Percentiles rank a stretch among this genome's conserved stretches.
Conservation (phyloP, 2,888 invertebrate species). For the Criorhina ranunculi region DNA sequence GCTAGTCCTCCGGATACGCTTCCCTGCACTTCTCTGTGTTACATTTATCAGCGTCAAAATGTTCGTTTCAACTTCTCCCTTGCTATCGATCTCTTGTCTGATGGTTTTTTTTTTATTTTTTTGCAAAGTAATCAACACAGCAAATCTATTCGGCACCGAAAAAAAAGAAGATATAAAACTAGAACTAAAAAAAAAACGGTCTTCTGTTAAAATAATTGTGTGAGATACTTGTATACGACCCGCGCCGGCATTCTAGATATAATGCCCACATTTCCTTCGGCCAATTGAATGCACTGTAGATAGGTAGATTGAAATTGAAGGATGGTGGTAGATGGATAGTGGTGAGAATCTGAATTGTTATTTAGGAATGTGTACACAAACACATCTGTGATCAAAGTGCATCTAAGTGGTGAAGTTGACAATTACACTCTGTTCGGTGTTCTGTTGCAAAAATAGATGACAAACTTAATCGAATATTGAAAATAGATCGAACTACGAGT, state of each 20-base stretch:
- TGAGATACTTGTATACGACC: conserved; percentile 49
- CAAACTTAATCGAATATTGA: conserved; percentile 67
- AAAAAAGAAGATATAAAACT: conserved; percentile 29
- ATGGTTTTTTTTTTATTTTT: conserved; percentile 38
- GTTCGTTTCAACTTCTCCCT: conserved; percentile 45
- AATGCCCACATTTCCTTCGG: conserved; percentile 55
- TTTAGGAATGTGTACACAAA: conserved; percentile 4
- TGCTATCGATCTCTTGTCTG: conserved; percentile 1
- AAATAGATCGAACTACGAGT: conserved; percentile 59
- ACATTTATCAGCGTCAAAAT: conserved; percentile 72
- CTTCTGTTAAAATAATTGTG: conserved; percentile 46
- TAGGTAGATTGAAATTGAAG: conserved; percentile 18
- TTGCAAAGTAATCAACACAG: conserved; percentile 54
- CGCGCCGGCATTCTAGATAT: conserved; percentile 49
- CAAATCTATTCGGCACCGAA: conserved; percentile 57
- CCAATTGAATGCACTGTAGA: conserved; percentile 49
- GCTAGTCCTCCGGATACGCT: conserved; percentile 57
- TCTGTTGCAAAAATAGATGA: conserved; percentile 59
- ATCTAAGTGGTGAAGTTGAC: conserved; percentile 62
- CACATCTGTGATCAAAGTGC: conserved; percentile 47
- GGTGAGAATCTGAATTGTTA: conserved; percentile 53
- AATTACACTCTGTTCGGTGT: conserved; percentile 38
- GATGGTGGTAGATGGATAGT: conserved; percentile 29
- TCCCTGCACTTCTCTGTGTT: conserved; percentile 57
- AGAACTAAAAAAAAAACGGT: conserved; percentile 22